A percentile compares a stretch with the other conserved stretches of the same genome.
Conservation (phyloP, 2,797 vertebrate species). For the Gymnodraco acuticeps region DNA sequence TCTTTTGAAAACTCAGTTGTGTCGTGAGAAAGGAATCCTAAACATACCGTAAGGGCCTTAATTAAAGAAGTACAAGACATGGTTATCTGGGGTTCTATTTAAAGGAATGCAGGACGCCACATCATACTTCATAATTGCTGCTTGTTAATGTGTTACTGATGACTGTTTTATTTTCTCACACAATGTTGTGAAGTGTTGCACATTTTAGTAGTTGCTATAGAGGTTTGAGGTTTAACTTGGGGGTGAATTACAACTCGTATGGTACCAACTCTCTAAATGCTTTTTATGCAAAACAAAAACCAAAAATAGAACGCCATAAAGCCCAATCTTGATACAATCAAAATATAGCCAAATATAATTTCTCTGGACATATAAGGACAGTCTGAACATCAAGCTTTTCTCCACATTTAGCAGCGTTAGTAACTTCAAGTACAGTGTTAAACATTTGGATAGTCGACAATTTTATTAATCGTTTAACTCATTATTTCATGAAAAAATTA, state of each 20-base stretch:
- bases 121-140: conserved; percentile 32
- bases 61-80: conserved; percentile 52
- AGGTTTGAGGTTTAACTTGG: background rate
- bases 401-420: no score
- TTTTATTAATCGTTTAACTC: no score
- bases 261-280: background rate
- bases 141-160: conserved; percentile 42
- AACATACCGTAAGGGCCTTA: conserved; percentile 55
- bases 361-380: no score
- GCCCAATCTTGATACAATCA: no score
- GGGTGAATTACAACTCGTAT: background rate
- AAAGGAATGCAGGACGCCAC: background rate
- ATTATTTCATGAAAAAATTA: no score
- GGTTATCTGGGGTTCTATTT: conserved; percentile 19
- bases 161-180: conserved; percentile 36
- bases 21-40: conserved; percentile 73
- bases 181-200: conserved; percentile 6
- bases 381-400: no score
- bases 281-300: background rate
- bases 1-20: conserved; percentile 53
- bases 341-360: no score
- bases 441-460: no score
- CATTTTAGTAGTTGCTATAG: background rate
- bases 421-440: no score
- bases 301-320: no score